Base-by-base conservation (phyloP, 2,888 invertebrate species). In the Meiosimyza decipiens region DNA sequence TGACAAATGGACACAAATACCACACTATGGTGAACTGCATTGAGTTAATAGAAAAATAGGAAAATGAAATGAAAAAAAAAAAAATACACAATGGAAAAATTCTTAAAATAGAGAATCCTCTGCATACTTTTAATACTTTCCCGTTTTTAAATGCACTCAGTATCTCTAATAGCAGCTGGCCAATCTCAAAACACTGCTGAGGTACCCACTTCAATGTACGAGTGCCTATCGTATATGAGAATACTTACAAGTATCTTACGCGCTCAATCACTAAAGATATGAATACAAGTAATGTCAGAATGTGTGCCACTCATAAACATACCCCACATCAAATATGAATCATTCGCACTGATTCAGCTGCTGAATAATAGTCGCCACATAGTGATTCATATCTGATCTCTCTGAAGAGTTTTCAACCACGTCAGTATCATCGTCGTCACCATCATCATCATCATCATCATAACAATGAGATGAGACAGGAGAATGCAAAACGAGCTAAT, bases 261-360 rank as follows among this genome's bases (percentile, higher is more conserved):
- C 33, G 47, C 52, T 63, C n/a, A 70, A 62, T 70, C 55, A 70
- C 63, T 63, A 51, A 40, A 9, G 40, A 40, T 40, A 40, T 4
- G 28, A 9, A 40, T 40, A 40, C 9, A 28, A 28, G 50, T 62
- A 63, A 4, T 40, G 52, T 63, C 62, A 22, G 57, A 57, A 40
- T 57, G 57, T 67, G 18, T 67, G 67, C 49, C 47, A 57, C 64
- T 22, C 15, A 64, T 49, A 64, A 54, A 54, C 55, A 55, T 55
- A 67, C 67, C 33, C 54, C 52, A 1, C 22, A 54, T 40, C 13
- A 67, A 15, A 55, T 16, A 40, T 55, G 55, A 55, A 55, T 55
- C 55, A 55, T 55, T n/a, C 55, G 2, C 59, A 60, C 22, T 60
- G 59, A 60, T 60, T 18, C 22, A 28, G 22, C 59, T 33, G 59